phyloP scores from a whole-genome alignment of 2,888 invertebrate species.

The Lypha dubia region DNA sequence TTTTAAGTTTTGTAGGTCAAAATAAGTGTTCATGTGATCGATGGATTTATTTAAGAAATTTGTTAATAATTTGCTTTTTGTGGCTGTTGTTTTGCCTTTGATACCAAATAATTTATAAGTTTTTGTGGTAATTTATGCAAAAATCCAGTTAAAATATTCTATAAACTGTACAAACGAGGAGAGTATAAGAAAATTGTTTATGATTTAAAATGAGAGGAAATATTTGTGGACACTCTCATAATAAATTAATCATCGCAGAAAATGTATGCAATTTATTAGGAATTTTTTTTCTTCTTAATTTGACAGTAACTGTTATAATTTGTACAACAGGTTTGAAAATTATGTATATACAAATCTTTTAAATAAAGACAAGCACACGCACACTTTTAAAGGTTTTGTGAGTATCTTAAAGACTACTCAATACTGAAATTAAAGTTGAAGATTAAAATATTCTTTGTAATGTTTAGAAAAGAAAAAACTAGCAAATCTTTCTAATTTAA shows the following conservation, averaged over 20 bases:
- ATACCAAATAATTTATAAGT: slow-evolving; percentile 25
- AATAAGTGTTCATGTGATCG: slow-evolving; percentile 66
- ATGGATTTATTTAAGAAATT: slow-evolving; percentile 56
- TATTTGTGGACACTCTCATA: background rate
- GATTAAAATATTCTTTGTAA: no score
- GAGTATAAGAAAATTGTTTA: background rate
- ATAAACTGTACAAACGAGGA: background rate
- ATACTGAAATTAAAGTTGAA: no score
- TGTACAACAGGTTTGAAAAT: background rate
- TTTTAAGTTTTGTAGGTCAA: slow-evolving; percentile 45
- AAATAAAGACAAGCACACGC: no score
- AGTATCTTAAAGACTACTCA: no score
- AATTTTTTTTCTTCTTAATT: background rate
- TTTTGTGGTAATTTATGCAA: slow-evolving; percentile 28
- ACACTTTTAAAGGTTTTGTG: no score
- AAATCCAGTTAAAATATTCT: slow-evolving; percentile 25
- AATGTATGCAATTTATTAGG: background rate
- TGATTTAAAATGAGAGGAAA: background rate
- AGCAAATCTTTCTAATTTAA: no score
- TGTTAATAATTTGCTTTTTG: slow-evolving; percentile 36
- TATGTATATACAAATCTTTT: background rate
- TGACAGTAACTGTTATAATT: background rate
- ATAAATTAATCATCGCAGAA: background rate
- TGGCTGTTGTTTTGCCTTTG: background rate
- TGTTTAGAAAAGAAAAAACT: no score